These are phyloP conservation scores for Vanessa cardui DNA, from an alignment of 2,888 invertebrate genomes.

Conservation along the genomic window DNA sequence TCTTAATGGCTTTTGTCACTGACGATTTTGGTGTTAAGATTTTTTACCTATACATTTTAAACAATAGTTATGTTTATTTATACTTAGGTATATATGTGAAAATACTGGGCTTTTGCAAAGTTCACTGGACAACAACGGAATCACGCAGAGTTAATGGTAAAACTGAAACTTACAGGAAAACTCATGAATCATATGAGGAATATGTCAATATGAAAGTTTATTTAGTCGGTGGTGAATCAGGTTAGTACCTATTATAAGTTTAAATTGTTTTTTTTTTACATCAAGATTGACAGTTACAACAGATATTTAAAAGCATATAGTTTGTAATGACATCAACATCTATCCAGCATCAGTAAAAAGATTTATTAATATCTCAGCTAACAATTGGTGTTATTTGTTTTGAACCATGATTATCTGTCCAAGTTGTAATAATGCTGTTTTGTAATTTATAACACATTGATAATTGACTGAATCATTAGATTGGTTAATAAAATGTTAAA, in stretches of 20 bases:
- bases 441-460: too few species aligned
- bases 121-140: conserved; percentile 73
- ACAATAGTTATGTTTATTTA: conserved; percentile 11
- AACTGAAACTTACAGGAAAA: conserved; percentile 51
- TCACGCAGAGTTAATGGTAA: conserved; percentile 53
- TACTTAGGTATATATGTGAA: conserved; percentile 76
- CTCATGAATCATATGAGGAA: conserved; percentile 78
- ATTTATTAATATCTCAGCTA: too few species aligned
- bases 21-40: neutral
- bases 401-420: too few species aligned
- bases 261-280: neutral
- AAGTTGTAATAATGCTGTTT: too few species aligned
- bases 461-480: too few species aligned
- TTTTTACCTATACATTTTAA: neutral
- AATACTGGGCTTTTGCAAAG: conserved; percentile 76
- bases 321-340: too few species aligned
- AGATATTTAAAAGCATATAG: too few species aligned
- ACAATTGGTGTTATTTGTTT: too few species aligned
- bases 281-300: too few species aligned
- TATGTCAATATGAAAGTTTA: conserved; percentile 72
- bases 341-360: too few species aligned
- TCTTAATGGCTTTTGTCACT: too few species aligned
- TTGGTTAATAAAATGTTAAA: too few species aligned
- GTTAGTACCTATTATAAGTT: conserved; percentile 51
- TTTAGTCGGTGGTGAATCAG: conserved; percentile 71